phyloP scores from a whole-genome alignment of 2,113 vertebrate genomes.

The Notothenia rossii region DNA sequence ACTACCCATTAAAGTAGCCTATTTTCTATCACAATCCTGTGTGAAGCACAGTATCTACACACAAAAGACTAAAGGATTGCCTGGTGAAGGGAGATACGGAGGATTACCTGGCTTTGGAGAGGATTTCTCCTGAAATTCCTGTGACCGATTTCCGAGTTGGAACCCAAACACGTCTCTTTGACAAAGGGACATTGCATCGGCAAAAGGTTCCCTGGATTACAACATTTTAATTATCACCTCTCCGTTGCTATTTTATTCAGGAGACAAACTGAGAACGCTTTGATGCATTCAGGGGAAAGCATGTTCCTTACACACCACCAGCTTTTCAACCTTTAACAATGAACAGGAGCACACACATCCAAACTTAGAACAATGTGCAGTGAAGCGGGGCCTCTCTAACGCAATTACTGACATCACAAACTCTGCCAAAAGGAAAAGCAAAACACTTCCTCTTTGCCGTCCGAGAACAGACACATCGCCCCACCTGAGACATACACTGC shows the following conservation, averaged over 20 bases:
- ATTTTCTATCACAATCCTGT: slow-evolving; percentile 24
- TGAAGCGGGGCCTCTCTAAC: slow-evolving; percentile 48
- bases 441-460: slow-evolving; percentile 57
- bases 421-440: slow-evolving; percentile 46
- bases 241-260: slow-evolving; percentile 47
- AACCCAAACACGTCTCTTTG: slow-evolving; percentile 12
- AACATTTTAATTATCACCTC: slow-evolving; percentile 33
- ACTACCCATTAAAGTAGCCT: slow-evolving; percentile 25
- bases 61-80: slow-evolving; percentile 2
- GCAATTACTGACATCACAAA: slow-evolving; percentile 63
- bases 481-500: slow-evolving; percentile 58
- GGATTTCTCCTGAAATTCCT: slow-evolving; percentile 45
- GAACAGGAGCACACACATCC: slow-evolving; percentile 29
- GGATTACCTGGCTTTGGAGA: slow-evolving; percentile 36
- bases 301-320: slow-evolving; percentile 45
- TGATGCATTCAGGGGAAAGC: slow-evolving; percentile 18
- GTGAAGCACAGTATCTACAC: not conserved
- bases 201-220: slow-evolving; percentile 24
- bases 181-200: slow-evolving; percentile 18
- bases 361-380: slow-evolving; percentile 47
- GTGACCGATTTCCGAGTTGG: slow-evolving; percentile 8
- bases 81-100: slow-evolving; percentile 39
- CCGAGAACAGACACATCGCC: slow-evolving; percentile 39
- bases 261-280: slow-evolving; percentile 28
- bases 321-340: slow-evolving; percentile 51